Evolutionary conservation across 2,113 vertebrate species (phyloP).

Genomic region (Chamaea fasciata): DNA sequence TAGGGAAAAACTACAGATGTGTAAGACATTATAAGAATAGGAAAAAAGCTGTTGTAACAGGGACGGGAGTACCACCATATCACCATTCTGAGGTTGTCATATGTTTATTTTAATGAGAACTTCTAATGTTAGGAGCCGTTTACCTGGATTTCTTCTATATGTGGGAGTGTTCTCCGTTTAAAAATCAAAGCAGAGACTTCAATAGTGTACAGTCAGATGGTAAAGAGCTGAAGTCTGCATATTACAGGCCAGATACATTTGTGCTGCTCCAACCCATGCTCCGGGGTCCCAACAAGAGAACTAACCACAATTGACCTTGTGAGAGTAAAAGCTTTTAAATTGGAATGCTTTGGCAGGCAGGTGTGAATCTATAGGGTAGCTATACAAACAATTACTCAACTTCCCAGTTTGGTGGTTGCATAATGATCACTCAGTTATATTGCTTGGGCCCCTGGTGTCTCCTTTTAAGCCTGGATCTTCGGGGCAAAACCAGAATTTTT

Average conservation of each 20-base stretch:
- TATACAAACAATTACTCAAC: conserved; percentile 23
- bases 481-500: not conserved
- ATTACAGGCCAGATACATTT: conserved; percentile 24
- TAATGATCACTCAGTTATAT: not conserved
- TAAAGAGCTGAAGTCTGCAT: conserved; percentile 22
- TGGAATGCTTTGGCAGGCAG: not conserved
- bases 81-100: not conserved
- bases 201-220: not conserved
- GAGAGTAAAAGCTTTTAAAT: conserved; percentile 1
- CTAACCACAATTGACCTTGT: conserved; percentile 20
- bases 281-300: not conserved
- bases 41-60: not conserved
- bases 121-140: not conserved
- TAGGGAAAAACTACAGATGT: not conserved
- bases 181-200: not conserved
- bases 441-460: not conserved
- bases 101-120: not conserved
- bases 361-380: not conserved
- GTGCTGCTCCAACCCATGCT: conserved; percentile 22
- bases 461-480: not conserved
- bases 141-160: not conserved
- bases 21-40: not conserved
- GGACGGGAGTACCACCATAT: not conserved
- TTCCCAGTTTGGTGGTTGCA: not conserved
- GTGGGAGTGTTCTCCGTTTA: not conserved